Conservation (phyloP, 2,797 vertebrate genomes). For the Enoplosus armatus region DNA sequence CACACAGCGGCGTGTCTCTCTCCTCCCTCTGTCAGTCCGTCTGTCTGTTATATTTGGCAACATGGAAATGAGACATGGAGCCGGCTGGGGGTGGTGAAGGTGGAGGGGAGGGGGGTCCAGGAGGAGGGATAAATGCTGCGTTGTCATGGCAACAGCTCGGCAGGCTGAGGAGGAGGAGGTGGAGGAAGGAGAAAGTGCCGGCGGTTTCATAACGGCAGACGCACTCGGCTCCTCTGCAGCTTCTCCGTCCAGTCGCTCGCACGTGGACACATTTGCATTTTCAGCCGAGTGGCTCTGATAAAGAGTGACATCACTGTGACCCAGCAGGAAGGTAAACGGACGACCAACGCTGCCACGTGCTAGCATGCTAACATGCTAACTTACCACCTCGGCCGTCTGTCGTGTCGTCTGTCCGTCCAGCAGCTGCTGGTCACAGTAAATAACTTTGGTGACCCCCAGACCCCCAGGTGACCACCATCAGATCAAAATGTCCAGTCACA, state of each 20-base stretch:
- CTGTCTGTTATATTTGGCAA: slow-evolving; percentile 65
- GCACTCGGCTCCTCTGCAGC: slow-evolving; percentile 27
- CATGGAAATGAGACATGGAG: slow-evolving; percentile 57
- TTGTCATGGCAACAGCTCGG: slow-evolving; percentile 69
- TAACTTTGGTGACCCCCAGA: background rate
- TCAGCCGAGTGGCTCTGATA: slow-evolving; percentile 7
- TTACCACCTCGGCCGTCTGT: too few relatives aligned
- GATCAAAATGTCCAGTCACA: background rate
- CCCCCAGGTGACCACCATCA: background rate
- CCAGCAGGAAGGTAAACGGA: background rate
- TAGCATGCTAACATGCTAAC: background rate
- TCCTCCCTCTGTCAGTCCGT: slow-evolving; percentile 32
- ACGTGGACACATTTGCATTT: background rate
- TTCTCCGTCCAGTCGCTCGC: background rate
- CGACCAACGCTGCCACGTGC: too few relatives aligned
- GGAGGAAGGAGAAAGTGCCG: slow-evolving; percentile 36
- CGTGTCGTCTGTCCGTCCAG: too few relatives aligned
- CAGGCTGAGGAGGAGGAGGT: slow-evolving; percentile 29
- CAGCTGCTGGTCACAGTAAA: background rate
- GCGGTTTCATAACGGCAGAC: slow-evolving; percentile 49
- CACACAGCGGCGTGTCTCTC: slow-evolving; percentile 1
- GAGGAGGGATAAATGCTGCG: slow-evolving; percentile 43
- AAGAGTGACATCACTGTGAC: slow-evolving; percentile 13
- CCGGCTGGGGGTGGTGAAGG: slow-evolving; percentile 31
- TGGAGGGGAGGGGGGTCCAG: background rate